Conservation (phyloP, 2,797 vertebrate genomes). For the Chanos chanos region DNA sequence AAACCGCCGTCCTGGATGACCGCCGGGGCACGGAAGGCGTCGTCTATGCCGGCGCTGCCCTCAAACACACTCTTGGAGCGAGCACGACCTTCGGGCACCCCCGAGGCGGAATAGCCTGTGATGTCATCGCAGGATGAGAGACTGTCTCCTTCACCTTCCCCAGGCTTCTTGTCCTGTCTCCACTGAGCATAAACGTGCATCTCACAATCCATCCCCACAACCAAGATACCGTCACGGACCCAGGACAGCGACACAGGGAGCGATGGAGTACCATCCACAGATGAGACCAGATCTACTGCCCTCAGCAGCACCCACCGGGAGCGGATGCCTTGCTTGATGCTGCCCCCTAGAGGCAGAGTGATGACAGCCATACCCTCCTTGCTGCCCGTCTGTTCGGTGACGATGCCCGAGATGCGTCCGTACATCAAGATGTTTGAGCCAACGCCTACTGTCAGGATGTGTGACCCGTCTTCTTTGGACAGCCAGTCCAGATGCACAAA, state of each 20-base stretch:
- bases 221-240: constrained; percentile 96
- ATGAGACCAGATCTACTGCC: constrained; percentile 89
- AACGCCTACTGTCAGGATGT: constrained; percentile 94
- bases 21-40: constrained; percentile 84
- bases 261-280: constrained; percentile 92
- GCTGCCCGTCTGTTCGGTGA: constrained; percentile 86
- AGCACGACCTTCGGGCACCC: constrained; percentile 67
- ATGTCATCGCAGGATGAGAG: constrained; percentile 69
- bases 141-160: constrained; percentile 71
- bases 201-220: constrained; percentile 98
- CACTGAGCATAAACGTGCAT: constrained; percentile 99
- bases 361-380: constrained; percentile 96
- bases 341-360: constrained; percentile 94
- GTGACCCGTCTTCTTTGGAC: constrained; percentile 97
- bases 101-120: constrained; percentile 52
- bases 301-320: constrained; percentile 95
- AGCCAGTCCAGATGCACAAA: constrained; percentile 98
- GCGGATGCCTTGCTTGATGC: constrained; percentile 95
- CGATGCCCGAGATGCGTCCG: constrained; percentile 92
- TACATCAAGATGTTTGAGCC: constrained; percentile 98
- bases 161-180: constrained; percentile 85
- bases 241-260: constrained; percentile 95
- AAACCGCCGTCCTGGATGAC: constrained; percentile 94
- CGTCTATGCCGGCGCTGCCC: constrained; percentile 77
- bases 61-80: constrained; percentile 85